Conservation (phyloP, 2,888 invertebrate genomes). For the Conistra vaccinii region DNA sequence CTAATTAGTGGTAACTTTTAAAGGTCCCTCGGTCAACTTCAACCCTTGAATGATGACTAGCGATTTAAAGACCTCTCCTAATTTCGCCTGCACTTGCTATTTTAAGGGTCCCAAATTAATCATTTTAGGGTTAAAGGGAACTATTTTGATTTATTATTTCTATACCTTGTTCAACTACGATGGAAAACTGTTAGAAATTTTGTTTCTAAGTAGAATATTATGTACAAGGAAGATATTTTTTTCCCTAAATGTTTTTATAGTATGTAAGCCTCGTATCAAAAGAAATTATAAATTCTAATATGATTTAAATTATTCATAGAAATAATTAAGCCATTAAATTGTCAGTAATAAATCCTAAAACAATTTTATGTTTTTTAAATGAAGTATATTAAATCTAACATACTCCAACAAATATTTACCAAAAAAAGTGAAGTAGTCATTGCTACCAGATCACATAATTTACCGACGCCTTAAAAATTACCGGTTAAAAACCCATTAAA, state of each 20-base stretch:
- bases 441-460: constrained; percentile 2
- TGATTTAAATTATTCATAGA: constrained; percentile 22
- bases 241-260: background rate
- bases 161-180: constrained; percentile 17
- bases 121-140: constrained; percentile 66
- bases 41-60: constrained; percentile 75
- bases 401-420: constrained; percentile 21
- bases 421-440: constrained; percentile 14
- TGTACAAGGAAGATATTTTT: background rate
- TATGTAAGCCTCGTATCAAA: background rate
- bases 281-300: background rate
- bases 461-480: constrained; percentile 10
- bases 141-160: constrained; percentile 69
- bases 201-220: background rate
- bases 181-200: background rate
- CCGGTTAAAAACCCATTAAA: constrained; percentile 28
- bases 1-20: constrained; percentile 64
- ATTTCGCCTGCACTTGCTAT: constrained; percentile 74
- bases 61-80: constrained; percentile 70
- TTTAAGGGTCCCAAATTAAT: constrained; percentile 77
- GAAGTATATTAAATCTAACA: constrained; percentile 11
- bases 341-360: constrained; percentile 38
- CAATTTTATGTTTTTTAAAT: background rate
- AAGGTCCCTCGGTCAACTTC: constrained; percentile 60
- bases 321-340: constrained; percentile 39